A percentile compares a stretch with the other conserved stretches of the same genome.
phyloP scores from a whole-genome alignment of 1,140 invertebrate species.

The Ectropis grisescens region DNA sequence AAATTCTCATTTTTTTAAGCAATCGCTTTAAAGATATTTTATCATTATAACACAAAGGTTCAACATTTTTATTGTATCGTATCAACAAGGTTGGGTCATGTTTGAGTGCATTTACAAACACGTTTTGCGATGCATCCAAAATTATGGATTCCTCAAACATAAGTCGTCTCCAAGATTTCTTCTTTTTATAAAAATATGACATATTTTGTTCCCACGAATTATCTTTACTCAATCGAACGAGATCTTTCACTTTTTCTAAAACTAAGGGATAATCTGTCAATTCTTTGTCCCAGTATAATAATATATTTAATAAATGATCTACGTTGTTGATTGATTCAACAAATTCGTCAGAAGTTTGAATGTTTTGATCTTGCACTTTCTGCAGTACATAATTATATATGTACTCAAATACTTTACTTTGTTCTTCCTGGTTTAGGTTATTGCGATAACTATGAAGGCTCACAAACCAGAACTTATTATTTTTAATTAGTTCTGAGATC shows the following conservation, averaged over 20 bases:
- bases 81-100: slow-evolving; percentile 32
- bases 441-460: slow-evolving; percentile 21
- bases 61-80: slow-evolving; percentile 15
- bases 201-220: slow-evolving; percentile 21
- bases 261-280: slow-evolving; percentile 24
- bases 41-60: slow-evolving; percentile 16
- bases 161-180: slow-evolving; percentile 35
- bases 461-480: slow-evolving; percentile 27
- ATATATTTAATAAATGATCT: slow-evolving; percentile 17
- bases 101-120: slow-evolving; percentile 41
- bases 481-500: slow-evolving; percentile 14
- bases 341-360: slow-evolving; percentile 18
- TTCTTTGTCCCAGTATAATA: slow-evolving; percentile 35
- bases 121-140: slow-evolving; percentile 20
- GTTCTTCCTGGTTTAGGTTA: slow-evolving; percentile 22
- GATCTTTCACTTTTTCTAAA: slow-evolving; percentile 24
- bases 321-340: slow-evolving; percentile 12
- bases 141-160: slow-evolving; percentile 34
- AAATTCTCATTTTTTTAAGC: slow-evolving; percentile 33
- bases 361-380: slow-evolving; percentile 16
- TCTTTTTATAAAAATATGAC: slow-evolving; percentile 25
- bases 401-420: slow-evolving; percentile 28
- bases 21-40: slow-evolving; percentile 16
- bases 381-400: slow-evolving; percentile 19
- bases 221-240: slow-evolving; percentile 25